These are phyloP conservation scores for Sarcoramphus papa DNA, from an alignment of 2,797 vertebrate species.

Conservation along the genomic window DNA sequence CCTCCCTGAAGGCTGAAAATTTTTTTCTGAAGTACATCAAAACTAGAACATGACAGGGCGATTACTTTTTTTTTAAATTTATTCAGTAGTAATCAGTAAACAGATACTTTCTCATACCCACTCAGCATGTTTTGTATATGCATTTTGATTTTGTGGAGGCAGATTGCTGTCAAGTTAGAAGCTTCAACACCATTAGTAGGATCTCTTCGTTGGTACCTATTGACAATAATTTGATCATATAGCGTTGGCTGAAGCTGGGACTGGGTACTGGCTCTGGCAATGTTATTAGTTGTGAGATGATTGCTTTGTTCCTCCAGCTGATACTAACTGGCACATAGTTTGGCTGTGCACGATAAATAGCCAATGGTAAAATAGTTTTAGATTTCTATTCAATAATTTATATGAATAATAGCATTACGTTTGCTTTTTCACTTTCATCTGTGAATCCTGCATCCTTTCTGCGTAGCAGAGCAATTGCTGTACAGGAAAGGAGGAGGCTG, in stretches of 20 bases:
- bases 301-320: not conserved
- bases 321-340: not conserved
- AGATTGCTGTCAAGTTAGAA: conserved; percentile 6
- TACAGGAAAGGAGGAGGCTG: not conserved
- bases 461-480: not conserved
- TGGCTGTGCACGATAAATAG: not conserved
- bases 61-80: not conserved
- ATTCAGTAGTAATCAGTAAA: not conserved
- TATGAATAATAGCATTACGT: not conserved
- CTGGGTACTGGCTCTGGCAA: not conserved
- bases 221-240: not conserved
- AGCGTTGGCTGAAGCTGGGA: not conserved
- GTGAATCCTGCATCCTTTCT: not conserved
- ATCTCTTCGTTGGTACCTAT: not conserved
- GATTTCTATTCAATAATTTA: not conserved
- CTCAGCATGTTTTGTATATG: not conserved
- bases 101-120: not conserved
- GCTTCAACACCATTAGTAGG: not conserved
- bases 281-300: not conserved
- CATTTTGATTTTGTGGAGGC: not conserved
- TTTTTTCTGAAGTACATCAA: not conserved
- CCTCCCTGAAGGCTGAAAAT: not conserved
- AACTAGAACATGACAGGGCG: not conserved
- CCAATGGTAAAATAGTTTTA: not conserved
- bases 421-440: not conserved